Evolutionary conservation across 2,888 invertebrate genomes (phyloP).

Genomic region (Tiliacea citrago): DNA sequence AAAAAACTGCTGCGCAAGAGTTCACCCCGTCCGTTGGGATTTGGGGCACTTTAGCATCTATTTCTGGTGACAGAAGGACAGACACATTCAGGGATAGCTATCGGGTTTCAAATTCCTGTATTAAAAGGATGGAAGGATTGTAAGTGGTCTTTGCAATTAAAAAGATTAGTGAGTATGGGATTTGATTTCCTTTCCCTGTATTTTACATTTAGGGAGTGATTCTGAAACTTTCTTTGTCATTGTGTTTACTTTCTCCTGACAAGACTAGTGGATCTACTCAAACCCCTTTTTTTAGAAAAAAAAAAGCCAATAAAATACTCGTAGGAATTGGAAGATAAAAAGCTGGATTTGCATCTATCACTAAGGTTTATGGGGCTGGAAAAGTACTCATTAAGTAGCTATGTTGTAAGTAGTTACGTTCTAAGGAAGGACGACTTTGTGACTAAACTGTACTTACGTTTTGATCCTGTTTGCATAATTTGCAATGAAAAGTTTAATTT

Average conservation of each 20-base stretch:
- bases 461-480: too few species aligned
- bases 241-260: background rate
- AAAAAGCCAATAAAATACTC: too few species aligned
- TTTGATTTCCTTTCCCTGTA: constrained; percentile 7
- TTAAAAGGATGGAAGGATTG: constrained; percentile 58
- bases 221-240: background rate
- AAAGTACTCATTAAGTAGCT: too few species aligned
- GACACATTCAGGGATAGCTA: constrained; percentile 52
- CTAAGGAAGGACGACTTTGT: too few species aligned
- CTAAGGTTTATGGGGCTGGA: too few species aligned
- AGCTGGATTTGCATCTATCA: too few species aligned
- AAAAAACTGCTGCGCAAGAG: constrained; percentile 65
- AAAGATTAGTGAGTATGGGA: constrained; percentile 36
- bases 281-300: background rate
- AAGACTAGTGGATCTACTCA: background rate
- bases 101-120: constrained; percentile 58
- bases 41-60: constrained; percentile 64
- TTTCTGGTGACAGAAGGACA: constrained; percentile 60
- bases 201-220: background rate
- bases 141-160: constrained; percentile 55
- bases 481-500: too few species aligned
- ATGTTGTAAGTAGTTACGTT: too few species aligned
- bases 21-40: constrained; percentile 63
- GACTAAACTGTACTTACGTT: too few species aligned
- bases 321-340: too few species aligned